Percentiles rank a stretch among this genome's conserved stretches.
Evolutionary conservation across 2,797 vertebrate species (phyloP).

Genomic region (Lemur catta): DNA sequence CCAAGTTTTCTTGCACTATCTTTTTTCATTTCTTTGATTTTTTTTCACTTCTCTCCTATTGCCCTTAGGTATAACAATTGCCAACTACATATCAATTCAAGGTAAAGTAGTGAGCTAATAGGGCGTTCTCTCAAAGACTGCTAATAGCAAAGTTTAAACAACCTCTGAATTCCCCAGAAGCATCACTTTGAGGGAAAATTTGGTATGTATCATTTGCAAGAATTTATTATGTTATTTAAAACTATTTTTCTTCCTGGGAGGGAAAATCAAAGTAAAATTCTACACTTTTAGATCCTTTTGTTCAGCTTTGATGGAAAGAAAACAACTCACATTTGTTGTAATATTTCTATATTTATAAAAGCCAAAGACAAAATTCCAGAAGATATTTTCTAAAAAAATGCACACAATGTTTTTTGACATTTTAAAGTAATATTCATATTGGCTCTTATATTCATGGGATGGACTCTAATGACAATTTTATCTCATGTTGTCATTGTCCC

Average conservation of each 20-base stretch:
- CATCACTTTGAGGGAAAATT: not conserved
- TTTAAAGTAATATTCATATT: not conserved
- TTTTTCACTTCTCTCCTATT: not conserved
- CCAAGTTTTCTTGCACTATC: not conserved
- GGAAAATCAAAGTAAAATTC: not conserved
- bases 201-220: conserved; percentile 17
- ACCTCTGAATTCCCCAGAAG: not conserved
- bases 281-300: not conserved
- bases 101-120: not conserved
- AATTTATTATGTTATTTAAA: conserved; percentile 33
- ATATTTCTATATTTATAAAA: not conserved
- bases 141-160: not conserved
- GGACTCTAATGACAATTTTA: not conserved
- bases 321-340: not conserved
- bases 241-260: not conserved
- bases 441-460: not conserved
- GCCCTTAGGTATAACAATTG: not conserved
- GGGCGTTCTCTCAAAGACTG: not conserved
- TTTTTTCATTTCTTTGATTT: conserved; percentile 7
- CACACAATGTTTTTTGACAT: not conserved
- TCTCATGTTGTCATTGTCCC: not conserved
- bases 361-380: not conserved
- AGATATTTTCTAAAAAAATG: not conserved
- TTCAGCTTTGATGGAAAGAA: not conserved
- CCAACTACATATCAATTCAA: not conserved